Evolutionary conservation across 53 echinoderm and acorn worm genomes (phyloP).

Genomic region (Arbacia lixula): DNA sequence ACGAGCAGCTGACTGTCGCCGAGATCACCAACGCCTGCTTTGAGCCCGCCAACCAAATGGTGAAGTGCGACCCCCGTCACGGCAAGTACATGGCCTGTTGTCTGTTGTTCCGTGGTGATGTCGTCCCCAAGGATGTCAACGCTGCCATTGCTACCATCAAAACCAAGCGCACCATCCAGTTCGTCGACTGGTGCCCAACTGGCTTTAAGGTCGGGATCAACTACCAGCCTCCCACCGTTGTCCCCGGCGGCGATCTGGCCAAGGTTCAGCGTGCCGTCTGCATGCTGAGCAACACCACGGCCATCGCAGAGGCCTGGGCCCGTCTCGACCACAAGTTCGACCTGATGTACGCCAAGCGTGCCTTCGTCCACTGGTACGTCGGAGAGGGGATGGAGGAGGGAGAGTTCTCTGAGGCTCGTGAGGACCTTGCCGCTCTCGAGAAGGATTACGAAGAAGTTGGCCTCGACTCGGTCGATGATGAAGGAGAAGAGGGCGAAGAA

Average conservation of each 20-base stretch:
- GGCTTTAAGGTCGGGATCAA: conserved; percentile 85
- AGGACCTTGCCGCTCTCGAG: conserved; percentile 38
- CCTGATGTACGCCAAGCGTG: conserved; percentile 98
- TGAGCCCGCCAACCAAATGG: conserved; percentile 96
- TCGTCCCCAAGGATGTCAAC: conserved; percentile 77
- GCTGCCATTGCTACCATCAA: conserved; percentile 79
- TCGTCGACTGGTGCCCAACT: conserved; percentile 88
- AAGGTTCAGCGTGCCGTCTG: conserved; percentile 95
- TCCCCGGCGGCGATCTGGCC: conserved; percentile 80
- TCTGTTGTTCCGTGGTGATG: conserved; percentile 75
- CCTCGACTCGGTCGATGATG: neutral
- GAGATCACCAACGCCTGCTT: conserved; percentile 89
- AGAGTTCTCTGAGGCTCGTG: conserved; percentile 62
- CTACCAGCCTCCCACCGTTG: conserved; percentile 77
- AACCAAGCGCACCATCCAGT: conserved; percentile 84
- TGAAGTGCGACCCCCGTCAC: conserved; percentile 84
- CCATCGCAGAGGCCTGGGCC: conserved; percentile 97
- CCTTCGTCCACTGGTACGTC: conserved; percentile 97
- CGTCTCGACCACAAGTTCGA: conserved; percentile 97
- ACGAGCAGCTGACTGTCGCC: conserved; percentile 83
- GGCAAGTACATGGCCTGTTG: conserved; percentile 81
- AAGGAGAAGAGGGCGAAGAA: too few relatives aligned
- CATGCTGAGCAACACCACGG: conserved; percentile 98
- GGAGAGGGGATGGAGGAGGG: conserved; percentile 98
- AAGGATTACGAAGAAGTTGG: conserved; percentile 56